Evolutionary conservation across 2,888 invertebrate species (phyloP).

Genomic region (Trissolcus japonicus): DNA sequence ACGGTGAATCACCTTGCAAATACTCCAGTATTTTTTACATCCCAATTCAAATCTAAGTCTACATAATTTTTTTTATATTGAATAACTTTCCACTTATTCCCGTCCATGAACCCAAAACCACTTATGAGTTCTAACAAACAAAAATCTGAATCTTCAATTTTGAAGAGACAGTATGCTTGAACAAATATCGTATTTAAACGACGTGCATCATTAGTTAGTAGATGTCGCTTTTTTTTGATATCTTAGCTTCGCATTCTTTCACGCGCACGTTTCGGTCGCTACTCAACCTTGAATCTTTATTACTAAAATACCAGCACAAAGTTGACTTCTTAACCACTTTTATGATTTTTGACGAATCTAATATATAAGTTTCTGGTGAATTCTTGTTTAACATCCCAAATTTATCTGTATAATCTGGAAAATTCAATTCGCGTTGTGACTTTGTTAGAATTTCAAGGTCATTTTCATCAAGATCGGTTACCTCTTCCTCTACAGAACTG

Average conservation of each 20-base stretch:
- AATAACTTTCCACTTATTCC: background rate
- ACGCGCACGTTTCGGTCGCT: background rate
- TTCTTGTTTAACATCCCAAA: too few species aligned
- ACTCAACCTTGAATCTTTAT: background rate
- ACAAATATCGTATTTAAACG: background rate
- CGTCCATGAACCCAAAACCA: conserved; percentile 12
- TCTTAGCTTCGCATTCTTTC: background rate
- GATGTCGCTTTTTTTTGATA: background rate
- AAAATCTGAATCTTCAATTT: background rate
- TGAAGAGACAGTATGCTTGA: conserved; percentile 6
- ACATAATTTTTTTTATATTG: background rate
- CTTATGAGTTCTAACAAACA: conserved; percentile 8
- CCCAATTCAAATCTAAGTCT: background rate
- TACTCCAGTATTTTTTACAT: background rate
- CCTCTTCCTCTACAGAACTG: too few species aligned
- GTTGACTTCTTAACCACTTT: conserved; percentile 2
- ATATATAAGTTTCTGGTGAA: too few species aligned
- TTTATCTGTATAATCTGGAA: too few species aligned
- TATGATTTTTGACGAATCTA: too few species aligned
- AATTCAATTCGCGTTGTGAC: too few species aligned
- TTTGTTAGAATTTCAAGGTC: too few species aligned
- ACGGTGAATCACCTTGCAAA: conserved; percentile 5
- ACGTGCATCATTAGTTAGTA: background rate
- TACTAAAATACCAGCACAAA: conserved; percentile 5
- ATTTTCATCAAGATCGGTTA: too few species aligned